Percentiles rank a stretch among this genome's conserved stretches.
phyloP scores from a whole-genome alignment of 1,140 invertebrate genomes.

The Neomicropteryx cornuta region DNA sequence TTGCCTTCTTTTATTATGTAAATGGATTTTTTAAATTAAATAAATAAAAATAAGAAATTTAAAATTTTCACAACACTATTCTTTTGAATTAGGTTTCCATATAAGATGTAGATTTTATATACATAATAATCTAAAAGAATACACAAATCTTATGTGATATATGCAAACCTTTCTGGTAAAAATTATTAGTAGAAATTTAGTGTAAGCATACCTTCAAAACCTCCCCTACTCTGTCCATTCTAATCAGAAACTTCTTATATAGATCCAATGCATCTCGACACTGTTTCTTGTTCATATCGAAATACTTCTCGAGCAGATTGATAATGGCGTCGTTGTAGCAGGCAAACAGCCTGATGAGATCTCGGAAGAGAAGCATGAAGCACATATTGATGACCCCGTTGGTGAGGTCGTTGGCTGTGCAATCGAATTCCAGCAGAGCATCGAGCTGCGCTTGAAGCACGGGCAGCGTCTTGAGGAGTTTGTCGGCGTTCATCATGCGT shows the following conservation, averaged over 20 bases:
- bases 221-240: constrained; percentile 97
- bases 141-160: too few relatives aligned
- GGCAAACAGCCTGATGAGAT: constrained; percentile 94
- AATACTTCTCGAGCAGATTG: constrained; percentile 97
- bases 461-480: constrained; percentile 93
- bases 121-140: too few relatives aligned
- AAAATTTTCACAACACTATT: too few relatives aligned
- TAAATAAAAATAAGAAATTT: too few relatives aligned
- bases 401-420: constrained; percentile 89
- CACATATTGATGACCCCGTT: constrained; percentile 98
- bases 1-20: too few relatives aligned
- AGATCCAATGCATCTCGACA: constrained; percentile 95
- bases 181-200: too few relatives aligned
- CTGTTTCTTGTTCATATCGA: constrained; percentile 99
- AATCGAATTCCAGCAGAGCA: constrained; percentile 94
- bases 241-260: constrained; percentile 97
- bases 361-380: constrained; percentile 96
- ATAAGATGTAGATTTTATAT: too few relatives aligned
- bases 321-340: constrained; percentile 99
- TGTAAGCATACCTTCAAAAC: constrained; percentile 81
- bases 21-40: too few relatives aligned
- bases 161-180: too few relatives aligned
- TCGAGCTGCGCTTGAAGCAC: constrained; percentile 93
- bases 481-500: constrained; percentile 94
- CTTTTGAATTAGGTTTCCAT: too few relatives aligned